Evolutionary conservation across 1,140 invertebrate species (phyloP), one percentile per base, ranked within the genome.

Genomic region (Drosophila willistoni): DNA sequence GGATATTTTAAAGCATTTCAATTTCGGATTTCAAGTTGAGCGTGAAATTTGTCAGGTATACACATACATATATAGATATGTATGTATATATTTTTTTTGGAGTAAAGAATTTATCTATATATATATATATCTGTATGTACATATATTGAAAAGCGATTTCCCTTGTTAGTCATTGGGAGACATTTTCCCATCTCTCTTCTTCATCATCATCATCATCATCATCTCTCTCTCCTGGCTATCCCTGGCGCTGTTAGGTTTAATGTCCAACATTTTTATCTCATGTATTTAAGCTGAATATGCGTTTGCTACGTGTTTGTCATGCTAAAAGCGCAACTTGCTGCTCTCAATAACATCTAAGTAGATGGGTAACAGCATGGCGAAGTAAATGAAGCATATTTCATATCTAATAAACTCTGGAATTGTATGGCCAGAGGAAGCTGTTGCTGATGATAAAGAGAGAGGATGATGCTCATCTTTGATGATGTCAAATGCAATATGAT

Each of bases 221-320:
- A n/a, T n/a, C n/a, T n/a, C 22, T 25, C 22, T 25, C 22, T 25
- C 17, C 42, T n/a, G 9, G 5, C 14, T 12, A 9, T 10, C 12
- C 14, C n/a, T 14, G n/a, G 42, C 44, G 9, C 60, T 64, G 61
- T 34, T 39, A 61, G 65, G 64, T 42, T 84, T 77, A 84, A 80
- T 84, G 81, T 77, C 81, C 81, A 72, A 72, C 81, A 85, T 84
- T 84, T 64, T 77, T 85, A 84, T 76, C 75, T 70, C 66, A 65
- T 84, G 81, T 84, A 84, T 84, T 84, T 79, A 77, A 84, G 77
- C 69, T 75, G 75, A 75, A 71, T 64, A 64, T 79, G 81, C 73
- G 81, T 79, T 84, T 65, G 77, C 73, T 84, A 84, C 81, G 81
- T 84, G 81, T 64, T 68, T 57, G 57, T 64, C 69, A 84, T 84